Conservation (phyloP, 2,113 vertebrate genomes). For the Pterocles orientalis region DNA sequence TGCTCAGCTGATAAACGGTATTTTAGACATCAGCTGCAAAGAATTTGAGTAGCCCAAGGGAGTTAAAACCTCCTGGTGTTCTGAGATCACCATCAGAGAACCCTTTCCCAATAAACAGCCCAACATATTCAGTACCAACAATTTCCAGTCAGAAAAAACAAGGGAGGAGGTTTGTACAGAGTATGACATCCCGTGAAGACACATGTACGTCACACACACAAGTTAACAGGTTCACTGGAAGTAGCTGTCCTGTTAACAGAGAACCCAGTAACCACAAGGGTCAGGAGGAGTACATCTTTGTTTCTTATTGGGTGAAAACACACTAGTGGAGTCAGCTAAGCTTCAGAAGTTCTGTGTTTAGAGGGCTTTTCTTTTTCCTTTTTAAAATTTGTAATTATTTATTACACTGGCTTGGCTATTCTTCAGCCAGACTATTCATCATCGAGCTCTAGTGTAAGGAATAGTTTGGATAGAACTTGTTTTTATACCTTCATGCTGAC, state of each 20-base stretch:
- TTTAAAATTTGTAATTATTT: background rate
- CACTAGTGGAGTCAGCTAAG: background rate
- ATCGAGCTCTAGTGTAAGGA: background rate
- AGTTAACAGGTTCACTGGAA: background rate
- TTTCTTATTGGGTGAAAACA: background rate
- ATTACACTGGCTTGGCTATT: background rate
- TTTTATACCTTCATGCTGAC: background rate
- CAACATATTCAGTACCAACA: background rate
- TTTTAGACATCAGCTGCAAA: background rate
- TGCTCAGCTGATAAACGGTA: background rate
- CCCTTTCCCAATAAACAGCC: background rate
- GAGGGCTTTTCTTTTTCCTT: background rate
- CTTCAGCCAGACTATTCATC: background rate
- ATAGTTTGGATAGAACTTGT: background rate
- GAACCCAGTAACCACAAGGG: background rate
- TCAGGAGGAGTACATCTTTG: background rate
- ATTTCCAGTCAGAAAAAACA: background rate
- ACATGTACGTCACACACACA: background rate
- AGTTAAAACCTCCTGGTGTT: background rate
- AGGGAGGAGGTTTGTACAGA: background rate
- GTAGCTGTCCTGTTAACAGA: background rate
- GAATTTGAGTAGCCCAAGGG: background rate
- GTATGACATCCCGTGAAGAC: background rate
- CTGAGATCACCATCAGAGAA: background rate
- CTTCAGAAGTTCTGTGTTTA: background rate